phyloP scores from a whole-genome alignment of 1,140 invertebrate species.

The Neelides sp. region DNA sequence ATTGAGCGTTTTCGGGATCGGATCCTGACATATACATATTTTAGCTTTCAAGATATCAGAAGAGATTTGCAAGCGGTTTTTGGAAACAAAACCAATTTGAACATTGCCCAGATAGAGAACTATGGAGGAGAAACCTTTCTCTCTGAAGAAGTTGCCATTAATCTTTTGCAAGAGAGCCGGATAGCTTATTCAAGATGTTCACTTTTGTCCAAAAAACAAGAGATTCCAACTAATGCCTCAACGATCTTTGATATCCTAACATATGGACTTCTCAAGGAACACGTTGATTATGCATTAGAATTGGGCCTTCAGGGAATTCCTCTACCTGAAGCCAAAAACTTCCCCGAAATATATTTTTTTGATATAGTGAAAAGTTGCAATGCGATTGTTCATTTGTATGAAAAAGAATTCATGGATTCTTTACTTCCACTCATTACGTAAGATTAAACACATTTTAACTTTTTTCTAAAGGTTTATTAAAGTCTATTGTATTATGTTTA shows the following conservation, averaged over 20 bases:
- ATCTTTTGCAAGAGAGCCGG: conserved; percentile 81
- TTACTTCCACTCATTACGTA: conserved; percentile 78
- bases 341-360: conserved; percentile 86
- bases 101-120: conserved; percentile 84
- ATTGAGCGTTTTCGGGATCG: too few species aligned
- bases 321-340: conserved; percentile 66
- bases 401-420: conserved; percentile 84
- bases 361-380: conserved; percentile 88
- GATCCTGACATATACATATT: conserved; percentile 23
- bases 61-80: conserved; percentile 87
- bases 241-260: conserved; percentile 76
- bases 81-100: conserved; percentile 77
- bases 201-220: conserved; percentile 59
- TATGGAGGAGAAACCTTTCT: conserved; percentile 95
- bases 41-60: conserved; percentile 77
- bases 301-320: conserved; percentile 82
- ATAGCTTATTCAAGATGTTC: conserved; percentile 73
- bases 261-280: conserved; percentile 75
- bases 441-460: conserved; percentile 33
- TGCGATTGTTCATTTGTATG: conserved; percentile 85
- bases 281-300: conserved; percentile 92
- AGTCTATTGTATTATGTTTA: conserved; percentile 16
- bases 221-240: conserved; percentile 65
- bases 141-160: conserved; percentile 90
- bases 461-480: conserved; percentile 14